phyloP scores from a whole-genome alignment of 2,888 invertebrate species.

The Erannis defoliaria region DNA sequence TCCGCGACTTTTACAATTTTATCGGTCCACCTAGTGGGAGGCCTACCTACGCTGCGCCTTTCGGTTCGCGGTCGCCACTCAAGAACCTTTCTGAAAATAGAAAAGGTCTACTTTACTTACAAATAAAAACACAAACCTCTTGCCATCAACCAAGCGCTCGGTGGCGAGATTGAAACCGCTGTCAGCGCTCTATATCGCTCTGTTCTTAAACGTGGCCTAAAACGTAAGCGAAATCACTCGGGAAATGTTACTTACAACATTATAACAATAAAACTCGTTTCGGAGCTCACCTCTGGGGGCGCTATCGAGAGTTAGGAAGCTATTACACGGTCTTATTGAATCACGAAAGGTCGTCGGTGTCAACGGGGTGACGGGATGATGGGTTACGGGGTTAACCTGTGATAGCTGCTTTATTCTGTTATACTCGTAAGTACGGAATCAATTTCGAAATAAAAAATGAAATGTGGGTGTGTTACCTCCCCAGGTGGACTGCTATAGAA shows the following conservation, averaged over 20 bases:
- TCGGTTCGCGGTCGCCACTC: no score
- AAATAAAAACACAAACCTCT: no score
- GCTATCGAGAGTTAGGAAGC: conserved; percentile 36
- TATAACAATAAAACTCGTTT: conserved; percentile 26
- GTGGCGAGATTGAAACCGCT: no score
- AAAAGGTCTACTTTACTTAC: no score
- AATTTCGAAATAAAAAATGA: conserved; percentile 10
- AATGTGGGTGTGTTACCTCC: no score
- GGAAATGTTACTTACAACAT: conserved; percentile 24
- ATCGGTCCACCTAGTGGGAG: no score
- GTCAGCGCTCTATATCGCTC: not conserved
- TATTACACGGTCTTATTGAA: conserved; percentile 42
- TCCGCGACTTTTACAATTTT: no score
- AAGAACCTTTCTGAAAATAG: no score
- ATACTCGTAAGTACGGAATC: conserved; percentile 3
- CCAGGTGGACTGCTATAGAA: no score
- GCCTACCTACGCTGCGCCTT: no score
- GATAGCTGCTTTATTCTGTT: conserved; percentile 13
- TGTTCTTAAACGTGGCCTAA: not conserved
- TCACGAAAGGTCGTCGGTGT: conserved; percentile 28
- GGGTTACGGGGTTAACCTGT: conserved; percentile 2
- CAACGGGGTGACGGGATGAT: conserved; percentile 27
- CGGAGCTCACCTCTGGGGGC: conserved; percentile 10
- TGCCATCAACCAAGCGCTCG: no score
- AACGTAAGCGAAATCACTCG: conserved; percentile 9